Conservation (phyloP, 2,797 vertebrate genomes). For the Rhincodon typus region DNA sequence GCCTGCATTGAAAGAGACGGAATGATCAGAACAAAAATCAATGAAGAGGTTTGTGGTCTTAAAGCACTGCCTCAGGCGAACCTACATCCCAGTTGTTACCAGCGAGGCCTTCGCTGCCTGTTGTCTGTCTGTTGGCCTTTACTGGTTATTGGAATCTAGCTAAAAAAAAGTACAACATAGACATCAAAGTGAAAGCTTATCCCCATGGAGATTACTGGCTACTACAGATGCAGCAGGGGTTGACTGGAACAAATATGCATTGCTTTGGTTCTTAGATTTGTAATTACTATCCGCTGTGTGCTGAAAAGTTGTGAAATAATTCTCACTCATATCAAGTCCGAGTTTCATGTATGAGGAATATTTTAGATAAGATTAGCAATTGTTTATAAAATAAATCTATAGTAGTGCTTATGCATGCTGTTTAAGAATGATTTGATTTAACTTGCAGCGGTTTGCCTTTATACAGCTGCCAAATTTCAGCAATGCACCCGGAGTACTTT, state of each 20-base stretch:
- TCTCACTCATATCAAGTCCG: background rate
- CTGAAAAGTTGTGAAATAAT: slow-evolving; percentile 26
- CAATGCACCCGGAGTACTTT: background rate
- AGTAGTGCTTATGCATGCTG: background rate
- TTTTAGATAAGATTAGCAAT: slow-evolving; percentile 11
- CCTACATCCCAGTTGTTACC: slow-evolving; percentile 64
- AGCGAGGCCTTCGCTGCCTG: slow-evolving; percentile 60
- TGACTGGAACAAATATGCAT: slow-evolving; percentile 38
- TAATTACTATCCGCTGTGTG: slow-evolving; percentile 36
- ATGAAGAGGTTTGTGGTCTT: slow-evolving; percentile 52
- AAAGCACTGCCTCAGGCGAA: slow-evolving; percentile 62
- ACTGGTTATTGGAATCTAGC: slow-evolving; percentile 42
- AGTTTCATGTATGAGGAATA: background rate
- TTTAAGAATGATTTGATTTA: slow-evolving; percentile 32
- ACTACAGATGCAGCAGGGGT: slow-evolving; percentile 40
- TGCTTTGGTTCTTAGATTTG: slow-evolving; percentile 35
- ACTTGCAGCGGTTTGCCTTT: slow-evolving; percentile 28
- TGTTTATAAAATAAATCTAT: slow-evolving; percentile 30
- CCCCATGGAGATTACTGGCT: slow-evolving; percentile 70
- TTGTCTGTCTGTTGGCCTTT: slow-evolving; percentile 40
- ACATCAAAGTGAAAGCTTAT: slow-evolving; percentile 62
- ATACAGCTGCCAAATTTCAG: slow-evolving; percentile 30
- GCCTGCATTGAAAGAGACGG: slow-evolving; percentile 35
- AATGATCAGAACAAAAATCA: slow-evolving; percentile 38
- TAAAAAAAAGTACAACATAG: slow-evolving; percentile 51